Evolutionary conservation across 1,140 invertebrate genomes (phyloP).

Genomic region (Elysia chlorotica): DNA sequence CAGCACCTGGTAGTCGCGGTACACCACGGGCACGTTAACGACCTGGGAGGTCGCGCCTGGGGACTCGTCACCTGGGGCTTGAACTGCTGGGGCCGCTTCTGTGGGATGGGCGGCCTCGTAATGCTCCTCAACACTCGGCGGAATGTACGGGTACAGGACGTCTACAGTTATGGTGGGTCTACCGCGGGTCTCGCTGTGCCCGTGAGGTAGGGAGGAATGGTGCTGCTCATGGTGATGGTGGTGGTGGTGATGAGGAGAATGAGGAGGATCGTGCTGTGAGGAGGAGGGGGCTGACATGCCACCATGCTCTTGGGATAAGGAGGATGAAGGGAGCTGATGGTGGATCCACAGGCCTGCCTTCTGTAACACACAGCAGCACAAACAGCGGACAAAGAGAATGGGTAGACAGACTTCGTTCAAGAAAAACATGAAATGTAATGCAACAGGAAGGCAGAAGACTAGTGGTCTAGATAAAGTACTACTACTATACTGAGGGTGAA

Average conservation of each 20-base stretch:
- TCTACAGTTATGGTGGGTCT: not conserved
- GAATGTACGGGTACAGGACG: constrained; percentile 5
- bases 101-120: no score
- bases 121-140: not conserved
- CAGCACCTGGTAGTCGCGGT: constrained; percentile 1
- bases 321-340: not conserved
- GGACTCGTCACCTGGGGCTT: not conserved
- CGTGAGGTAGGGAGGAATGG: not conserved
- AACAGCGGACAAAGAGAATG: no score
- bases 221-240: not conserved
- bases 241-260: not conserved
- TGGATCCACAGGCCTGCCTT: no score
- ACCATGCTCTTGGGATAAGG: not conserved
- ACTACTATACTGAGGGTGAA: no score
- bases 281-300: no score
- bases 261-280: not conserved
- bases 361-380: no score
- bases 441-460: no score
- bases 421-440: no score
- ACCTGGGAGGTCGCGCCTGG: not conserved
- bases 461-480: no score
- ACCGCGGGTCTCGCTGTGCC: constrained; percentile 9
- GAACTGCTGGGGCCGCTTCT: no score
- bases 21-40: constrained; percentile 11
- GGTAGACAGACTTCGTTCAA: no score